These are phyloP conservation scores for Agrochola lota DNA, from an alignment of 2,888 invertebrate genomes.

Conservation along the genomic window DNA sequence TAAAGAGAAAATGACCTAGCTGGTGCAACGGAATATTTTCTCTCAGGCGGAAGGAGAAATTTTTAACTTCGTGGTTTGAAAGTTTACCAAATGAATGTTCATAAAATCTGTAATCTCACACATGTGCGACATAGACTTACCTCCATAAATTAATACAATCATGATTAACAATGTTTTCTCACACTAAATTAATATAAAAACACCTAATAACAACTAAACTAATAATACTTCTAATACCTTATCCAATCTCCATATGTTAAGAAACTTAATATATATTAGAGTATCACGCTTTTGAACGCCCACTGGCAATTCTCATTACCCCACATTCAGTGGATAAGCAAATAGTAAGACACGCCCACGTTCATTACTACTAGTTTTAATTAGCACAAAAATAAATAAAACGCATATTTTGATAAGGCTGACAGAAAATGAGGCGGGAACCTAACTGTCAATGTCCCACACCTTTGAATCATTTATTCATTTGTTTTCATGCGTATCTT, in stretches of 20 bases:
- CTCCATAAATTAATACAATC: slow-evolving; percentile 3
- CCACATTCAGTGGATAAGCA: slow-evolving; percentile 48
- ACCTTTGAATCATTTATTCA: slow-evolving; percentile 32
- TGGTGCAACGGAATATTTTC: not conserved
- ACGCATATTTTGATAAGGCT: slow-evolving; percentile 42
- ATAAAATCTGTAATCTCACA: slow-evolving; percentile 8
- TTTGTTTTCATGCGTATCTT: slow-evolving; percentile 20
- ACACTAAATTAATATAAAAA: slow-evolving; percentile 22
- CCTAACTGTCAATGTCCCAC: slow-evolving; percentile 28
- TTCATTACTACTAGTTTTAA: slow-evolving; percentile 49
- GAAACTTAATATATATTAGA: slow-evolving; percentile 40
- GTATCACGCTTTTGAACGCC: slow-evolving; percentile 46
- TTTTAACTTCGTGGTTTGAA: not conserved
- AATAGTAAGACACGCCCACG: slow-evolving; percentile 57
- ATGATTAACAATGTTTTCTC: not conserved
- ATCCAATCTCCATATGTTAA: slow-evolving; percentile 23
- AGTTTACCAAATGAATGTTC: slow-evolving; percentile 8
- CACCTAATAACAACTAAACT: not conserved
- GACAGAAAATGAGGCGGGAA: slow-evolving; percentile 48
- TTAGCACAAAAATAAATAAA: slow-evolving; percentile 62
- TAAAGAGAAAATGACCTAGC: slow-evolving; percentile 20
- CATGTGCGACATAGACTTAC: not conserved
- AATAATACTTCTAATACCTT: slow-evolving; percentile 5
- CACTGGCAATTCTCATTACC: slow-evolving; percentile 49
- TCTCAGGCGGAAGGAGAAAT: slow-evolving; percentile 2